Evolutionary conservation across 2,888 invertebrate species (phyloP).

Genomic region (Cloeon dipterum): DNA sequence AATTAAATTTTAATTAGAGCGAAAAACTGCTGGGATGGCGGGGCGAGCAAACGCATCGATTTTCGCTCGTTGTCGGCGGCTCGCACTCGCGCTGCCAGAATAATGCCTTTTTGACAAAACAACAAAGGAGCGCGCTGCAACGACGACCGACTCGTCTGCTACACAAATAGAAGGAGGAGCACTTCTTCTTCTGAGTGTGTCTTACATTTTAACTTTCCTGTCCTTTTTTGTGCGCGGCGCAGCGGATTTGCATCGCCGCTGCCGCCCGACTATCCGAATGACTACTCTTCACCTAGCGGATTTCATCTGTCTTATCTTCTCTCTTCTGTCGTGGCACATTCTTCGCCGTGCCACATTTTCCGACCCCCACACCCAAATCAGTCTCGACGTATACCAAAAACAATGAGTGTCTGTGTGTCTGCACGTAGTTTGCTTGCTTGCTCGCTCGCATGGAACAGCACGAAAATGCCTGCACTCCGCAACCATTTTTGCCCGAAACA

Average conservation of each 20-base stretch:
- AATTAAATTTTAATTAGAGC: no score
- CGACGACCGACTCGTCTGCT: no score
- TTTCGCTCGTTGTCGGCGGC: no score
- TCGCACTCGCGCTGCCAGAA: neutral
- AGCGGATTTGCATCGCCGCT: no score
- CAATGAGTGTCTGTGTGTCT: no score
- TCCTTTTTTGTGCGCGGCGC: no score
- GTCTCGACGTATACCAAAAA: no score
- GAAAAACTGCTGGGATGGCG: no score
- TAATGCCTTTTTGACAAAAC: neutral
- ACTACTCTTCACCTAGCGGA: neutral
- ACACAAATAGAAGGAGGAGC: neutral
- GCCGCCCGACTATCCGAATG: neutral
- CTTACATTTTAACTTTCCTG: constrained; percentile 1
- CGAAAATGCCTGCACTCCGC: neutral
- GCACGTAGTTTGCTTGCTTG: no score
- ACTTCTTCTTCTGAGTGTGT: neutral
- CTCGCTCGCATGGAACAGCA: neutral
- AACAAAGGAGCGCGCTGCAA: neutral
- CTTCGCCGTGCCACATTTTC: neutral
- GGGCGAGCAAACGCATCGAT: no score
- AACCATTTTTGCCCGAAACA: no score
- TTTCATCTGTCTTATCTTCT: neutral
- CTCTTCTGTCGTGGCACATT: neutral
- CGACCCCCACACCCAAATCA: no score